phyloP scores from a whole-genome alignment of 2,113 vertebrate species.

The Thermophis baileyi region DNA sequence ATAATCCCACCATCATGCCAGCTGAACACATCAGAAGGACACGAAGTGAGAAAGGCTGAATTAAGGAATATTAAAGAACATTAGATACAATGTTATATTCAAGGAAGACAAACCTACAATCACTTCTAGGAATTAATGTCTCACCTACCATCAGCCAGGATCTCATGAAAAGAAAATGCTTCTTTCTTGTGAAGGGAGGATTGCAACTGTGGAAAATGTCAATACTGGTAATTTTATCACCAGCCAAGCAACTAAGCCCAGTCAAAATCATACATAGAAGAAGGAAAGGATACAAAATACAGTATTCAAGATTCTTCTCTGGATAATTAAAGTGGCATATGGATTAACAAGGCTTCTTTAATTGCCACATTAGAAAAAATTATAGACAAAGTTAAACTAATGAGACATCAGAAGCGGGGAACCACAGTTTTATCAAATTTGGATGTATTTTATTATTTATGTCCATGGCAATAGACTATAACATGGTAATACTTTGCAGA shows the following conservation, averaged over 20 bases:
- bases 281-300: background rate
- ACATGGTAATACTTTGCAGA: background rate
- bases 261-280: background rate
- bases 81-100: background rate
- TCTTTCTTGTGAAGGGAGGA: background rate
- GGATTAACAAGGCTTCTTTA: background rate
- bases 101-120: conserved; percentile 17
- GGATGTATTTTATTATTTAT: background rate
- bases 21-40: background rate
- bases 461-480: background rate
- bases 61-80: background rate
- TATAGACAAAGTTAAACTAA: background rate
- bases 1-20: background rate
- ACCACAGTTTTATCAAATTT: too few relatives aligned
- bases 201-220: background rate
- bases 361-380: background rate
- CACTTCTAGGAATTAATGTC: background rate
- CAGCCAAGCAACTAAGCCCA: background rate
- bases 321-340: background rate
- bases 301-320: background rate
- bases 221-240: background rate
- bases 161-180: background rate
- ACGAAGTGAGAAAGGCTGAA: background rate
- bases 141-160: background rate
- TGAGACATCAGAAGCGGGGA: background rate